Conservation (phyloP, 2,113 vertebrate species). For the Thryonomys swinderianus region DNA sequence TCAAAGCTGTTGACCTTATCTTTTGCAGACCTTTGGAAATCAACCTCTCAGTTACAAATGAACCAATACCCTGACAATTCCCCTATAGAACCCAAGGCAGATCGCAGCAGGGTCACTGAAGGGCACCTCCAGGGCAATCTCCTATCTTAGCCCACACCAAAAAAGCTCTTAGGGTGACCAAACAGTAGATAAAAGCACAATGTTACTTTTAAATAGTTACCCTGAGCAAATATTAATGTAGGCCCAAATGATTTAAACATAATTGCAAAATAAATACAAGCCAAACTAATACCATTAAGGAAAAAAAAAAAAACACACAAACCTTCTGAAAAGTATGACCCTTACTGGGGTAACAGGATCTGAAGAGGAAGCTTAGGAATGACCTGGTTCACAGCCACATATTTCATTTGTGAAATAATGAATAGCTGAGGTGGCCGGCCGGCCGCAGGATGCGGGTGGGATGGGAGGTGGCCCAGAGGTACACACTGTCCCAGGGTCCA, state of each 20-base stretch:
- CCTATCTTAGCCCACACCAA: background rate
- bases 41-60: background rate
- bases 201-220: background rate
- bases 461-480: background rate
- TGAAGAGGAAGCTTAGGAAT: background rate
- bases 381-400: background rate
- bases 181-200: background rate
- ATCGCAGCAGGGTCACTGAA: background rate
- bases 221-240: constrained; percentile 41
- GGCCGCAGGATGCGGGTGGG: fast-evolving
- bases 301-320: constrained; percentile 25
- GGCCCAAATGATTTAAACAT: background rate
- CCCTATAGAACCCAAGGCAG: background rate
- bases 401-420: background rate
- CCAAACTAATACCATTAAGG: constrained; percentile 15
- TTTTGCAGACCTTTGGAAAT: constrained; percentile 7
- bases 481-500: background rate
- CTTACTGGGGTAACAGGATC: background rate
- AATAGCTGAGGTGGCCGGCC: background rate
- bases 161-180: background rate
- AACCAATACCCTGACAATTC: background rate
- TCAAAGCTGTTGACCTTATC: constrained; percentile 46
- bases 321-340: constrained; percentile 8
- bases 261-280: background rate
- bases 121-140: constrained; percentile 5